Evolutionary conservation across 2,888 invertebrate species (phyloP).

Genomic region (Drosophila fulvimacula): DNA sequence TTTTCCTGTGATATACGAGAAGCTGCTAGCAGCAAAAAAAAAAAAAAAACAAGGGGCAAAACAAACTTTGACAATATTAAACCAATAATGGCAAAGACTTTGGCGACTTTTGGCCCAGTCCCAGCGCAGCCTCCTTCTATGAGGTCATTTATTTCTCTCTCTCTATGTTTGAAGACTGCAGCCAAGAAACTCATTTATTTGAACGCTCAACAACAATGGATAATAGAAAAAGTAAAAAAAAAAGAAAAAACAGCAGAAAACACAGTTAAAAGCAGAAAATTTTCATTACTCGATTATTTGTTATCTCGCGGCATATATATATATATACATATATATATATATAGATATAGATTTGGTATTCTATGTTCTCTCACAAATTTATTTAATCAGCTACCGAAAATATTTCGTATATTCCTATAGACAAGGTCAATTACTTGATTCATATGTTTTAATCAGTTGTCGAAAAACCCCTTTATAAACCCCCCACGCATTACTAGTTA

Average conservation of each 20-base stretch:
- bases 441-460: constrained; percentile 10
- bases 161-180: constrained; percentile 19
- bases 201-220: constrained; percentile 1
- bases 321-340: background rate
- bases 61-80: constrained; percentile 54
- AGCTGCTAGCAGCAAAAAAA: background rate
- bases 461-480: constrained; percentile 12
- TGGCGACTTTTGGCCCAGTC: constrained; percentile 19
- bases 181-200: constrained; percentile 53
- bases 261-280: background rate
- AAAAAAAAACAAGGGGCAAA: background rate
- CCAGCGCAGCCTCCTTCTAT: constrained; percentile 1
- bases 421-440: constrained; percentile 9
- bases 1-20: constrained; percentile 14
- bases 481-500: background rate
- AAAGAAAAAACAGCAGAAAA: background rate
- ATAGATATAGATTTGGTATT: background rate
- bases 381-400: constrained; percentile 1
- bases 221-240: background rate
- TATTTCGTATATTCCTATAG: constrained; percentile 3
- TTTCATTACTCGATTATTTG: background rate
- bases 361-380: background rate
- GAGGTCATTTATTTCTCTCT: constrained; percentile 18
- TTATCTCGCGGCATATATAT: background rate
- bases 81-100: constrained; percentile 51